phyloP scores from a whole-genome alignment of 2,113 vertebrate species.

The Aix galericulata region DNA sequence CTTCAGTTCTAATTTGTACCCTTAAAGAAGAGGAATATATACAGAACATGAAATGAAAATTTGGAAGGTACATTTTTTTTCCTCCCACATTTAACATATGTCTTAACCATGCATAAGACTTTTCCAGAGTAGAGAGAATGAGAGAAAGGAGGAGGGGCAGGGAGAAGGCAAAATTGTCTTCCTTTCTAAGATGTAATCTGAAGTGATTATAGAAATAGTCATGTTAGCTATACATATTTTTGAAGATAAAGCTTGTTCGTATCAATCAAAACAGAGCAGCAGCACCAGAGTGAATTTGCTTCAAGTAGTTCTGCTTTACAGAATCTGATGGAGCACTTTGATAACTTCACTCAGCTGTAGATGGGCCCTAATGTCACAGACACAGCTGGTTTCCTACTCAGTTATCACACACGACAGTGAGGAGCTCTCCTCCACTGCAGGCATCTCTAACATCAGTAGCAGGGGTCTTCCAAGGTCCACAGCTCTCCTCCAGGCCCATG shows the following conservation, averaged over 20 bases:
- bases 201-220: slow-evolving; percentile 51
- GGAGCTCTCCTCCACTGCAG: background rate
- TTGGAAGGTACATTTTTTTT: background rate
- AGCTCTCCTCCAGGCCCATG: background rate
- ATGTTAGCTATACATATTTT: slow-evolving; percentile 24
- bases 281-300: slow-evolving; percentile 26
- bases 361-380: background rate
- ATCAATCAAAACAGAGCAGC: slow-evolving; percentile 48
- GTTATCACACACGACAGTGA: background rate
- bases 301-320: slow-evolving; percentile 14
- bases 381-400: background rate
- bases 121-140: background rate
- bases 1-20: slow-evolving; percentile 1
- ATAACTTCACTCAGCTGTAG: background rate
- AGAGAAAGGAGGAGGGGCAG: slow-evolving; percentile 3
- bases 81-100: background rate
- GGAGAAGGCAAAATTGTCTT: slow-evolving; percentile 8
- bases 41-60: background rate
- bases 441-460: background rate
- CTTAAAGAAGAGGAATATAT: background rate
- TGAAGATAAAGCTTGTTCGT: slow-evolving; percentile 48
- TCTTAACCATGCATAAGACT: background rate
- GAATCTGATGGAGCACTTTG: background rate
- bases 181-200: background rate
- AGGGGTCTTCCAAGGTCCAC: background rate